Evolutionary conservation across 2,113 vertebrate species (phyloP).

Genomic region (Pluvialis apricaria): DNA sequence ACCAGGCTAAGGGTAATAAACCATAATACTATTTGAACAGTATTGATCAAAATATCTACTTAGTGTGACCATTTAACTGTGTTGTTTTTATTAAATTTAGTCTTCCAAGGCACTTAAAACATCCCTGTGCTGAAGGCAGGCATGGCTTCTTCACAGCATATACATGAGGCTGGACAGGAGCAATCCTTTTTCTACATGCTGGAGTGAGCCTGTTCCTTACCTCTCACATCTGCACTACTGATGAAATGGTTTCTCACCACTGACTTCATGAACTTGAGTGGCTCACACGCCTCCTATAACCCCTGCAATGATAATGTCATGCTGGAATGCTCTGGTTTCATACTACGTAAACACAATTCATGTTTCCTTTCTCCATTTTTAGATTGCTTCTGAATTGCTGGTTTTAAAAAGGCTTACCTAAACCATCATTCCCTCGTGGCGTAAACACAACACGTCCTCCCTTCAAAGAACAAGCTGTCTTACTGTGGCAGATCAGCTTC

Average conservation of each 20-base stretch:
- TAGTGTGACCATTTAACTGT: not conserved
- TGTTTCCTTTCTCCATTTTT: not conserved
- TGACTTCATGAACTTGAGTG: not conserved
- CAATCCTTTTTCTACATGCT: not conserved
- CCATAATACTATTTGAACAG: not conserved
- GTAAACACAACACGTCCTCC: not conserved
- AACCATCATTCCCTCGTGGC: not conserved
- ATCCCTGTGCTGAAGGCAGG: not conserved
- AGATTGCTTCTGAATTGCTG: not conserved
- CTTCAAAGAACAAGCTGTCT: not conserved
- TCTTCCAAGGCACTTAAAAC: not conserved
- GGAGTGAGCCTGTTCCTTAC: not conserved
- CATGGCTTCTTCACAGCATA: not conserved
- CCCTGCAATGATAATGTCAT: not conserved
- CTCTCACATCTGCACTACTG: not conserved
- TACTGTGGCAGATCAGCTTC: not conserved
- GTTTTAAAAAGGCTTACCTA: not conserved
- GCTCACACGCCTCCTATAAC: not conserved
- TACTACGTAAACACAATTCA: accelerated
- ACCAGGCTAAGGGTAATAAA: not conserved
- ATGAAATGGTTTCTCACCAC: not conserved
- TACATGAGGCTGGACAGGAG: not conserved
- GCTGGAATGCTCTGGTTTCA: not conserved
- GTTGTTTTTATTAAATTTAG: not conserved
- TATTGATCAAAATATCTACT: not conserved